Conservation (phyloP, 35 echinoderm and acorn worm species). For the Anneissia japonica region DNA sequence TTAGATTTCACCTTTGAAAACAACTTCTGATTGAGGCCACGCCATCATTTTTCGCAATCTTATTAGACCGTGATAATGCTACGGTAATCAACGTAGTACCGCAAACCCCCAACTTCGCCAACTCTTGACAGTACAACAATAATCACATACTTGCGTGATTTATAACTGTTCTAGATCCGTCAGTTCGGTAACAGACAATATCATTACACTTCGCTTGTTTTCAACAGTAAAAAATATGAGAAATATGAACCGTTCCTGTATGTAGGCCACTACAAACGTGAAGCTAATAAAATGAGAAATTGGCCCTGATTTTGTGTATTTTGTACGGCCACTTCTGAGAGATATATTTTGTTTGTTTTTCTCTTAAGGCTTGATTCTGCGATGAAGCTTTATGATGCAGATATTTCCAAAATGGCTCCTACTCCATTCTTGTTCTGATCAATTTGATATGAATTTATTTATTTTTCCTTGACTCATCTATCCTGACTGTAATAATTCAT, state of each 20-base stretch:
- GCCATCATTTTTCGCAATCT: no score
- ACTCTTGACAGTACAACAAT: background rate
- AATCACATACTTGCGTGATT: background rate
- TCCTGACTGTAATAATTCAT: no score
- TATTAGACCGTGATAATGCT: background rate
- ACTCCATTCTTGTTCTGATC: no score
- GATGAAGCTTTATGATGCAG: background rate
- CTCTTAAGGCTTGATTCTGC: background rate
- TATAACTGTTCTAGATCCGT: constrained; percentile 1
- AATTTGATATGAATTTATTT: no score
- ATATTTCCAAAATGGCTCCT: no score
- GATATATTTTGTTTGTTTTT: background rate
- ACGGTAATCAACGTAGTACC: background rate
- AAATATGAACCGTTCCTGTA: background rate
- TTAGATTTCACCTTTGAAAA: no score
- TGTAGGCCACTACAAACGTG: background rate
- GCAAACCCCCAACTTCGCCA: background rate
- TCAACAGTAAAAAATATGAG: background rate
- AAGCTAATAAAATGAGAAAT: background rate
- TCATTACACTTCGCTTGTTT: background rate
- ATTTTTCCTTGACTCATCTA: no score
- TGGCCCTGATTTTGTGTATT: background rate
- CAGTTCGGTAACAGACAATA: background rate
- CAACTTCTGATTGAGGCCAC: no score
- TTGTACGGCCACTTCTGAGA: background rate